A percentile compares a stretch with the other conserved stretches of the same genome.
Conservation (phyloP, 2,888 invertebrate species). For the Leistus spinibarbis region DNA sequence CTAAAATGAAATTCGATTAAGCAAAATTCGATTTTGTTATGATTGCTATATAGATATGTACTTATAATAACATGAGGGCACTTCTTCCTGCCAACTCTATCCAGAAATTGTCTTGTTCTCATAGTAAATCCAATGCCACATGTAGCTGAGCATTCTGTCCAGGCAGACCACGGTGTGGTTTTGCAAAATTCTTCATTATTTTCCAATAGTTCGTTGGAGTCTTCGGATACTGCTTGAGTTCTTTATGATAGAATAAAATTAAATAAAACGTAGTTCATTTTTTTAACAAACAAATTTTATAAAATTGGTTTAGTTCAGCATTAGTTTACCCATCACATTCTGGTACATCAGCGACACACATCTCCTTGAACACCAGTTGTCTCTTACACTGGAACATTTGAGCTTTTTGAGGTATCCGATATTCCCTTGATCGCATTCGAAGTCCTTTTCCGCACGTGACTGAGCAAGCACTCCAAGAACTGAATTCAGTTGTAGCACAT, state of each 20-base stretch:
- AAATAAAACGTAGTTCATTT: background rate
- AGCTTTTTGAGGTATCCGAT: conserved; percentile 74
- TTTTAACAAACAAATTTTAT: background rate
- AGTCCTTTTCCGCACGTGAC: conserved; percentile 88
- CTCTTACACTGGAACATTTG: conserved; percentile 70
- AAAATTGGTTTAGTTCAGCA: conserved; percentile 48
- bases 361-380: conserved; percentile 85
- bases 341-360: conserved; percentile 79
- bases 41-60: conserved; percentile 48
- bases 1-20: conserved; percentile 51
- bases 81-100: conserved; percentile 78
- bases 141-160: conserved; percentile 86
- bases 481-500: conserved; percentile 79
- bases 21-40: background rate
- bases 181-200: conserved; percentile 64
- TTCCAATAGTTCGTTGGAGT: conserved; percentile 44
- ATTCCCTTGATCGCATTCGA: conserved; percentile 76
- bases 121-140: conserved; percentile 82
- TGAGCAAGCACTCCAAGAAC: conserved; percentile 79
- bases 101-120: conserved; percentile 73
- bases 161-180: conserved; percentile 75
- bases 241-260: conserved; percentile 8
- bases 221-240: conserved; percentile 26
- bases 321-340: conserved; percentile 72
- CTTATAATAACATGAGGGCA: conserved; percentile 76